Conservation (phyloP, 2,888 invertebrate species). For the Mongoloraphidia duomilia region DNA sequence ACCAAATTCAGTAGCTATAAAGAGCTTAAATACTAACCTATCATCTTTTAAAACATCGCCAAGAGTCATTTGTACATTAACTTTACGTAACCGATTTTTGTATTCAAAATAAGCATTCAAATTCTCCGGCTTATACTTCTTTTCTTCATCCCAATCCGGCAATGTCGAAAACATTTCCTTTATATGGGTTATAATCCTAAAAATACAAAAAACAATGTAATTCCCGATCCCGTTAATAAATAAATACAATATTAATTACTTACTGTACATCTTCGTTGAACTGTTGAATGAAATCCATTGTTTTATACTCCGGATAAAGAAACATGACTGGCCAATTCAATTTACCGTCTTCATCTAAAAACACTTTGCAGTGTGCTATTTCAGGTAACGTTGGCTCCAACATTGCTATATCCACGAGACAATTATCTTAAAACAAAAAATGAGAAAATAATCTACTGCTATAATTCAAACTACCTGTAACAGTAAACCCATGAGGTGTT, state of each 20-base stretch:
- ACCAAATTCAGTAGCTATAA: constrained; percentile 5
- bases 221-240: neutral
- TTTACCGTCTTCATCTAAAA: constrained; percentile 38
- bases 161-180: constrained; percentile 51
- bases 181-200: constrained; percentile 45
- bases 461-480: too few relatives aligned
- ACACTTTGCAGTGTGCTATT: constrained; percentile 46
- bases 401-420: constrained; percentile 17
- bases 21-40: constrained; percentile 28
- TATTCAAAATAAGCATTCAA: constrained; percentile 65
- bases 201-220: constrained; percentile 5
- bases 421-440: too few relatives aligned
- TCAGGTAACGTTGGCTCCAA: constrained; percentile 51
- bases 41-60: constrained; percentile 41
- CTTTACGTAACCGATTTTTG: constrained; percentile 39
- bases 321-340: constrained; percentile 81
- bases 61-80: constrained; percentile 41
- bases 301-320: constrained; percentile 75
- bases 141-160: constrained; percentile 54
- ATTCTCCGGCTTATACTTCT: constrained; percentile 43
- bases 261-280: constrained; percentile 60
- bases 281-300: constrained; percentile 74
- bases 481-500: too few relatives aligned
- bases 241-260: constrained; percentile 16
- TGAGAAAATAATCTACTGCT: too few relatives aligned